phyloP scores from a whole-genome alignment of 2,797 vertebrate species.

The Tarsius wallacei region DNA sequence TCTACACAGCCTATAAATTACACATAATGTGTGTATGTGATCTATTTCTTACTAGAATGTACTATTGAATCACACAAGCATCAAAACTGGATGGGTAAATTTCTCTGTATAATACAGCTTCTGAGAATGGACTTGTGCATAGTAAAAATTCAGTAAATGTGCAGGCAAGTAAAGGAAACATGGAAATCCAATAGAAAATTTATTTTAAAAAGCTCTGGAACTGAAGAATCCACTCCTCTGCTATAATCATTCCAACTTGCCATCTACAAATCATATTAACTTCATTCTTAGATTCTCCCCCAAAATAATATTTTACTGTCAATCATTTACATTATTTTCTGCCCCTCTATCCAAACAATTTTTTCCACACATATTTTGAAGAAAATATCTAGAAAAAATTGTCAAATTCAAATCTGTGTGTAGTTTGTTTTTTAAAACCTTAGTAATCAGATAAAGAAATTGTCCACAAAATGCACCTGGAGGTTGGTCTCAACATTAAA shows the following conservation, averaged over 20 bases:
- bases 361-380: background rate
- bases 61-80: background rate
- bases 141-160: background rate
- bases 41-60: background rate
- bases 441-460: background rate
- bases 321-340: background rate
- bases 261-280: background rate
- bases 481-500: too few species aligned
- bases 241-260: background rate
- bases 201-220: background rate
- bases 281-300: background rate
- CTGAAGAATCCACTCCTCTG: background rate
- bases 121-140: background rate
- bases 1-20: background rate
- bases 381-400: background rate
- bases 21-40: background rate
- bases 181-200: background rate
- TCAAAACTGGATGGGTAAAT: background rate
- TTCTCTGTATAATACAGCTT: background rate
- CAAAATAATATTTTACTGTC: background rate
- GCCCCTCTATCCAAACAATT: background rate
- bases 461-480: too few species aligned
- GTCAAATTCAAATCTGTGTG: background rate
- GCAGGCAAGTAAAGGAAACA: background rate
- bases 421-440: too few species aligned